Conservation (phyloP, 1,140 invertebrate genomes). For the Tetramorium parvispinum region DNA sequence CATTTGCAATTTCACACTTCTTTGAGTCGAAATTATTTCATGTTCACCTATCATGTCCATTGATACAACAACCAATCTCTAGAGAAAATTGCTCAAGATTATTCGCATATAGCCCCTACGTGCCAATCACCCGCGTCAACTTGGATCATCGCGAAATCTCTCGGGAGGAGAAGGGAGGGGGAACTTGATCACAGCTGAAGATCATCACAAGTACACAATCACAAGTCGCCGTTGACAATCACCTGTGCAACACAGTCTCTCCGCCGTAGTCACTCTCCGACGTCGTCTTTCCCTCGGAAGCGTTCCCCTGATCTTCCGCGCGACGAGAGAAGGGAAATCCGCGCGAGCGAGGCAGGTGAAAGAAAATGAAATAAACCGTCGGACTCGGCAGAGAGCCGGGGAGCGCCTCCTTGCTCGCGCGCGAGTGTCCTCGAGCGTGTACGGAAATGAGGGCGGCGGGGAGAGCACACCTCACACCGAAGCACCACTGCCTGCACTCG, state of each 20-base stretch:
- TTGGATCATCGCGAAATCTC: slow-evolving; percentile 43
- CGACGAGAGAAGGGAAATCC: neutral
- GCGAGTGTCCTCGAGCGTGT: slow-evolving; percentile 40
- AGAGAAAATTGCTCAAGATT: slow-evolving; percentile 16
- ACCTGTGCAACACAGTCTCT: slow-evolving; percentile 60
- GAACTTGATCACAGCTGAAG: slow-evolving; percentile 51
- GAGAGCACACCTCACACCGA: slow-evolving; percentile 29
- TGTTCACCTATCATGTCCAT: slow-evolving; percentile 10
- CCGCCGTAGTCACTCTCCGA: slow-evolving; percentile 4
- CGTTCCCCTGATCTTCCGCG: slow-evolving; percentile 20
- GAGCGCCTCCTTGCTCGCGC: slow-evolving; percentile 22
- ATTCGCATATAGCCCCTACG: slow-evolving; percentile 10
- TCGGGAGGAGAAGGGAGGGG: neutral
- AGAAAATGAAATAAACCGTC: slow-evolving; percentile 21
- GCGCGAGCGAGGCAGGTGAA: slow-evolving; percentile 13
- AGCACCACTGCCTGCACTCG: slow-evolving; percentile 49
- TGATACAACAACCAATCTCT: neutral
- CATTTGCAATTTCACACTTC: neutral
- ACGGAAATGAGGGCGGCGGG: slow-evolving; percentile 1
- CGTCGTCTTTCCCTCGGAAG: slow-evolving; percentile 27
- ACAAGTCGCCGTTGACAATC: slow-evolving; percentile 64
- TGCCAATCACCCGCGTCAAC: slow-evolving; percentile 53
- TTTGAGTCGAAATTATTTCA: neutral
- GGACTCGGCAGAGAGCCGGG: neutral
- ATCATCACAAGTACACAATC: slow-evolving; percentile 63